These are phyloP conservation scores for Malaclemys terrapin DNA, from an alignment of 2,113 vertebrate species.

Conservation along the genomic window DNA sequence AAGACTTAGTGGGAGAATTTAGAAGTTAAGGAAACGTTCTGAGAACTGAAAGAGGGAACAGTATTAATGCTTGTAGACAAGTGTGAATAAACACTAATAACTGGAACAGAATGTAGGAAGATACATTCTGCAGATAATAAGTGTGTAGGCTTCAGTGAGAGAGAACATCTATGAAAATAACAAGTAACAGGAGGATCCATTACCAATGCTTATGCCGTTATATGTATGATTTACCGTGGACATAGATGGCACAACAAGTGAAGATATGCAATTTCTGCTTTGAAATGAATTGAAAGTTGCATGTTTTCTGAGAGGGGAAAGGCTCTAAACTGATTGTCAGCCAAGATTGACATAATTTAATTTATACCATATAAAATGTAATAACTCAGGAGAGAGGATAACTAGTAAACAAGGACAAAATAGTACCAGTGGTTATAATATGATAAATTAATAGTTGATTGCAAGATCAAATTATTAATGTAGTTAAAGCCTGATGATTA, in stretches of 20 bases:
- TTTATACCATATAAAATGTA: neutral
- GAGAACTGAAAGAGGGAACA: too few species aligned
- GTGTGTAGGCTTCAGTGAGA: neutral
- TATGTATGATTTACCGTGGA: neutral
- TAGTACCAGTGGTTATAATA: neutral
- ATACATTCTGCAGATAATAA: neutral
- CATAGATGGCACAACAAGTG: neutral
- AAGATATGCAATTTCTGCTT: neutral
- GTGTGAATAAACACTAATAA: neutral
- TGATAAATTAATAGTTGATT: neutral
- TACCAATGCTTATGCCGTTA: neutral
- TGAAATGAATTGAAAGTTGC: constrained; percentile 3
- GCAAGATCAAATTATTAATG: neutral
- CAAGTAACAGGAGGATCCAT: neutral
- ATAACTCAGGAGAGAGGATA: neutral
- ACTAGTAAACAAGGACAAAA: constrained; percentile 1
- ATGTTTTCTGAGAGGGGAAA: constrained; percentile 30
- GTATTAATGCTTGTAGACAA: neutral
- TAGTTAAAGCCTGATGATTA: neutral
- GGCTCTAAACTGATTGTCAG: constrained; percentile 20
- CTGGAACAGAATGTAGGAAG: neutral
- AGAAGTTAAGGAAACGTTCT: too few species aligned
- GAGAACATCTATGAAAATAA: neutral
- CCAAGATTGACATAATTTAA: neutral
- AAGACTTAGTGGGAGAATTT: too few species aligned